Conservation (phyloP, 2,113 vertebrate genomes). For the Turdus rufiventris region DNA sequence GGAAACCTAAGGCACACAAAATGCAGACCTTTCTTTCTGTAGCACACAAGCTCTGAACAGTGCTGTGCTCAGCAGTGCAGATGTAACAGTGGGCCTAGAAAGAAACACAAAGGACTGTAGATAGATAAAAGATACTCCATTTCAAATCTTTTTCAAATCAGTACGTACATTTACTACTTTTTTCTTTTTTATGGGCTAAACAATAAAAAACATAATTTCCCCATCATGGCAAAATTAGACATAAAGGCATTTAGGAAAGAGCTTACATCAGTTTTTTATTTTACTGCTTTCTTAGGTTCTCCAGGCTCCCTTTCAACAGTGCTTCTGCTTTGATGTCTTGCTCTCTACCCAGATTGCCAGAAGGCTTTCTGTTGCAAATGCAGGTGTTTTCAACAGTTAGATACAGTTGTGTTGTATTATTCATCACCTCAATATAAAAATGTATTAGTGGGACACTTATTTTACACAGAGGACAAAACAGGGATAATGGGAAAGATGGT, state of each 20-base stretch:
- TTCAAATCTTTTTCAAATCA: background rate
- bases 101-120: background rate
- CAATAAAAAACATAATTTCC: slow-evolving; percentile 22
- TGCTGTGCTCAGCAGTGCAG: background rate
- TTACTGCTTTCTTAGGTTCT: slow-evolving; percentile 7
- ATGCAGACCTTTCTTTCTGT: background rate
- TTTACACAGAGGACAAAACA: slow-evolving; percentile 8
- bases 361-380: slow-evolving; percentile 44
- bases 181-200: slow-evolving; percentile 40
- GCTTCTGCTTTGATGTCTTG: slow-evolving; percentile 27
- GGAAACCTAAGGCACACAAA: background rate
- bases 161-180: background rate
- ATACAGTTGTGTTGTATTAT: slow-evolving; percentile 29
- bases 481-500: background rate
- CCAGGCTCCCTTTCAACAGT: background rate
- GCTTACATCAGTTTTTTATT: background rate
- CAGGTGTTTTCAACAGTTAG: slow-evolving; percentile 21
- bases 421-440: slow-evolving; percentile 6
- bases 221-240: background rate
- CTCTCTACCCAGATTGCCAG: background rate
- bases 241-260: background rate
- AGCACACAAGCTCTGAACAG: background rate
- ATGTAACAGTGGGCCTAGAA: background rate
- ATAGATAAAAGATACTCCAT: background rate
- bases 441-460: background rate